Evolutionary conservation across 2,113 vertebrate genomes (phyloP).

Genomic region (Siniperca chuatsi): DNA sequence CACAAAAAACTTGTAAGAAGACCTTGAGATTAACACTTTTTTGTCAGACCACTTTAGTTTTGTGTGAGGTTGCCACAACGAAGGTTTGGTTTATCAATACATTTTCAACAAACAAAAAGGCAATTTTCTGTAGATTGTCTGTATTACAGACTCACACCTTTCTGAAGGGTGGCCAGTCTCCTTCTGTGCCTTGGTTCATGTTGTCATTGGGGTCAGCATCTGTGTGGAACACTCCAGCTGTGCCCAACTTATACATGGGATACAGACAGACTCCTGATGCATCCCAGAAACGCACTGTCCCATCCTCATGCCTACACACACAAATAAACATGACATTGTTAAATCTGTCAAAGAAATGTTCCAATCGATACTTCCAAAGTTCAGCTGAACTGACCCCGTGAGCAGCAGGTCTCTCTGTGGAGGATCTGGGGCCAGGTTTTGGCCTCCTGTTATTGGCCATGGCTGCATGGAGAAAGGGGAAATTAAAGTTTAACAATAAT

Average conservation of each 20-base stretch:
- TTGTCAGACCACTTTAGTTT: not conserved
- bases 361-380: not conserved
- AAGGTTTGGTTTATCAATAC: not conserved
- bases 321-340: not conserved
- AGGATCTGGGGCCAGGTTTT: slow-evolving; percentile 90
- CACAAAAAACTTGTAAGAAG: not conserved
- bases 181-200: slow-evolving; percentile 90
- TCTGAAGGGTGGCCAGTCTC: slow-evolving; percentile 96
- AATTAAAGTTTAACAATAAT: slow-evolving; percentile 47
- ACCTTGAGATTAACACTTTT: not conserved
- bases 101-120: not conserved
- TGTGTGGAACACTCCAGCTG: slow-evolving; percentile 91
- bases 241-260: slow-evolving; percentile 96
- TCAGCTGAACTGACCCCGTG: slow-evolving; percentile 88
- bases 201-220: slow-evolving; percentile 93
- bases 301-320: slow-evolving; percentile 91
- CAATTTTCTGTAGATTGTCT: not conserved
- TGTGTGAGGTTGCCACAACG: not conserved
- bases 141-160: slow-evolving; percentile 85
- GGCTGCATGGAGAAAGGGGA: slow-evolving; percentile 80
- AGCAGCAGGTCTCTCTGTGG: slow-evolving; percentile 96
- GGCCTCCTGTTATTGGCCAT: slow-evolving; percentile 95
- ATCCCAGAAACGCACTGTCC: slow-evolving; percentile 96
- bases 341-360: not conserved
- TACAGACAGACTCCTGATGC: slow-evolving; percentile 94